phyloP scores from a whole-genome alignment of 35 echinoderm and acorn worm species.

The Eucidaris tribuloides region DNA sequence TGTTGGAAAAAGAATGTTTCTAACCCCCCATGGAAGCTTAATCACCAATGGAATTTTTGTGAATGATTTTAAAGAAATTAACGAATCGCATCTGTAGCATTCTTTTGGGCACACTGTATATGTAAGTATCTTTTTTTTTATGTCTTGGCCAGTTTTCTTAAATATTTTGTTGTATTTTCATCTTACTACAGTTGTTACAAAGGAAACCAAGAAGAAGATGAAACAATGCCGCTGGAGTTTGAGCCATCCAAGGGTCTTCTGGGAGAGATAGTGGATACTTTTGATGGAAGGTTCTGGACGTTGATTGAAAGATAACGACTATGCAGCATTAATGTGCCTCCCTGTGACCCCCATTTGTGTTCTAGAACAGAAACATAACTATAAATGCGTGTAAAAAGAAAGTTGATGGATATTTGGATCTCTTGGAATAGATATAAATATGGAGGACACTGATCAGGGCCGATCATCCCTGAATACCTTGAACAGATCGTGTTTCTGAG shows the following conservation, averaged over 20 bases:
- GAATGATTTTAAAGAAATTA: no score
- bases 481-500: neutral
- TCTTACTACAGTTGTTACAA: constrained; percentile 41
- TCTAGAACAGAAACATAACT: neutral
- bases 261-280: constrained; percentile 54
- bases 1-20: no score
- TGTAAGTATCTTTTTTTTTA: neutral
- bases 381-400: neutral
- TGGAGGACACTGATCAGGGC: neutral
- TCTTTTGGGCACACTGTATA: no score
- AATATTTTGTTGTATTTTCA: neutral
- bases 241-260: constrained; percentile 63
- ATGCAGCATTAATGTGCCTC: neutral
- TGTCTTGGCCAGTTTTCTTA: neutral
- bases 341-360: neutral
- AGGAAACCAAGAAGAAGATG: constrained; percentile 69
- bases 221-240: constrained; percentile 69
- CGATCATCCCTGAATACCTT: neutral
- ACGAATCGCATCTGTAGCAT: no score
- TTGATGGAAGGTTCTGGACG: constrained; percentile 34
- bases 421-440: neutral
- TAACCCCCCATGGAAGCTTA: no score
- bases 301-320: neutral
- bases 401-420: neutral
- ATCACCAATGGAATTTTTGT: no score